phyloP scores from a whole-genome alignment of 64 coral and sea anemone genomes.

The Montipora cactus region DNA sequence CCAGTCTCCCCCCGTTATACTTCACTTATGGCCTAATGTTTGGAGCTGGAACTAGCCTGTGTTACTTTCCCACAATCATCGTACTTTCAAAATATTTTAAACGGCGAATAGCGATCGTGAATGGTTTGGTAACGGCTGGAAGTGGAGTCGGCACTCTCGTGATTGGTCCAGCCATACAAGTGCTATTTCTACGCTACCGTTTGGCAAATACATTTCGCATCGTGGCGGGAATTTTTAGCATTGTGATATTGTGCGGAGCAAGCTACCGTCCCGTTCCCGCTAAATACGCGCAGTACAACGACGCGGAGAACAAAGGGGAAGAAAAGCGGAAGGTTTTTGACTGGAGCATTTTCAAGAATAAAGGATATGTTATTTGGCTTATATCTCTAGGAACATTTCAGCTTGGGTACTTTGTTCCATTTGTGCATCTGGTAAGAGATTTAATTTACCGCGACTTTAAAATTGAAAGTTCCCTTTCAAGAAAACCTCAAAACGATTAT shows the following conservation, averaged over 20 bases:
- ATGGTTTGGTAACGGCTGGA: slow-evolving; percentile 91
- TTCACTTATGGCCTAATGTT: slow-evolving; percentile 94
- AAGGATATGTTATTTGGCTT: slow-evolving; percentile 90
- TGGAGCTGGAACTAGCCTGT: slow-evolving; percentile 96
- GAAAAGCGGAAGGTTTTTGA: slow-evolving; percentile 75
- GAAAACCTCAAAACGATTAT: too few relatives aligned
- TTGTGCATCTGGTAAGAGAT: slow-evolving; percentile 94
- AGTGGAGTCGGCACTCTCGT: slow-evolving; percentile 92
- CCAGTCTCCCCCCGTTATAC: slow-evolving; percentile 79
- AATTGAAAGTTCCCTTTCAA: neutral
- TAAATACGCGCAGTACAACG: slow-evolving; percentile 30
- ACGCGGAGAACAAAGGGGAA: neutral
- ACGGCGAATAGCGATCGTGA: slow-evolving; percentile 86
- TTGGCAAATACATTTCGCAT: slow-evolving; percentile 65
- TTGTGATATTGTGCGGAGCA: slow-evolving; percentile 73
- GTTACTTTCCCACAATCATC: slow-evolving; percentile 93
- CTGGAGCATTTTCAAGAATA: slow-evolving; percentile 93
- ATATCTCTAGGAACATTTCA: slow-evolving; percentile 82
- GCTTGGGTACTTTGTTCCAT: slow-evolving; percentile 95
- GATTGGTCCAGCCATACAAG: slow-evolving; percentile 76
- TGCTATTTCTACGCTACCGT: slow-evolving; percentile 53
- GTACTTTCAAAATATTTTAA: slow-evolving; percentile 96
- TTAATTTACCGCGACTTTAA: neutral
- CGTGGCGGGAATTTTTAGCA: slow-evolving; percentile 64
- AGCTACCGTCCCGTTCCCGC: slow-evolving; percentile 72